These are phyloP conservation scores for Penaeus indicus DNA, from an alignment of 1,140 invertebrate species.

Conservation along the genomic window DNA sequence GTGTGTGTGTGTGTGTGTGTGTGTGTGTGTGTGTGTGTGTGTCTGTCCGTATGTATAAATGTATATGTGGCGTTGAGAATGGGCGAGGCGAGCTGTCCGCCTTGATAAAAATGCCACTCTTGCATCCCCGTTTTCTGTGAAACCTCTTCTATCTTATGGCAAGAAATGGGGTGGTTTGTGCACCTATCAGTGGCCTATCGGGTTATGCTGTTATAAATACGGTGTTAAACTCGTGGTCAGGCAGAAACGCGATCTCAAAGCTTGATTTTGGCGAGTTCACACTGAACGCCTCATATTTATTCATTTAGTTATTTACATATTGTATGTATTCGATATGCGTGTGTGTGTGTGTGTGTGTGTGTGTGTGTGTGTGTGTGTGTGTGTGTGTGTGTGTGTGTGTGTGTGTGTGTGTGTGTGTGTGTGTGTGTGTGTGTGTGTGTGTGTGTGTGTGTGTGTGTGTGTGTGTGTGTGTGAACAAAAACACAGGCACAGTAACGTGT, in stretches of 20 bases:
- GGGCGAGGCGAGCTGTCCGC: too few species aligned
- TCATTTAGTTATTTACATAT: neutral
- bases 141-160: too few species aligned
- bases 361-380: neutral
- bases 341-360: neutral
- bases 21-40: slow-evolving; percentile 11
- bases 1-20: slow-evolving; percentile 33
- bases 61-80: neutral
- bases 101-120: too few species aligned
- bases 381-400: slow-evolving; percentile 20
- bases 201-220: too few species aligned
- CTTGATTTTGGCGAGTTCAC: too few species aligned
- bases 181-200: too few species aligned
- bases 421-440: slow-evolving; percentile 7
- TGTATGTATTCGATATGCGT: neutral
- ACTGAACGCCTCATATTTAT: neutral
- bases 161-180: too few species aligned
- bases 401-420: neutral
- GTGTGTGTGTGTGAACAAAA: neutral
- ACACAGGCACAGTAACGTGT: neutral
- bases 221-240: too few species aligned
- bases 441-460: neutral
- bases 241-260: too few species aligned
- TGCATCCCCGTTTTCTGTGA: too few species aligned
- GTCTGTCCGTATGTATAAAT: neutral